Evolutionary conservation across 1,140 invertebrate genomes (phyloP), one percentile per base, ranked within the genome.

Genomic region (Drosophila kurseongensis): DNA sequence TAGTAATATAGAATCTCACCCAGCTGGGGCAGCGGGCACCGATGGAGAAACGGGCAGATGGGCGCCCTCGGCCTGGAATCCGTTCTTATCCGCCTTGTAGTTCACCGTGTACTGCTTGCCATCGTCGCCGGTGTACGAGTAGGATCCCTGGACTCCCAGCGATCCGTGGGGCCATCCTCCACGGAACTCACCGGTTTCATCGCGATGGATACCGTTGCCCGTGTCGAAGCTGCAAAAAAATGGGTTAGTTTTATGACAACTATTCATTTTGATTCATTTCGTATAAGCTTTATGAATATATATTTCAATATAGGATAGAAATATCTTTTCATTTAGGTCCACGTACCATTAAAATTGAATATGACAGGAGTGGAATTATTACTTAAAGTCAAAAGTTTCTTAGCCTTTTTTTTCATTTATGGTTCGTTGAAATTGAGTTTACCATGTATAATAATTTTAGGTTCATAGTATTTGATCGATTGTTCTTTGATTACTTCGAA

Each of bases 41-140:
- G 94, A 93, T 1, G 93, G 94, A 23, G 96, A 95, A 5, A 95
- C 97, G 18, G 97, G 97, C 61, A 98, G 93, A 92, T 97, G 97
- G 78, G 96, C 96, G 13, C 97, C 97, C 45, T 92, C 92, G 0
- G 94, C 94, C 59, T 94, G 94, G 92, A 93, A 95, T 9, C 94
- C 94, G 44, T 93, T 94, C 36, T 93, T 92, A 61, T 95, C 94
- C 60, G 94, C 94, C 76, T 94, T 96, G 91, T 97, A 97, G 40
- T 94, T 95, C 55, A 96, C 95, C 0, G 93, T 93, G 89, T 95
- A 95, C n/a, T 93, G 93, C 67, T 94, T 93, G 47, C 95, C 95
- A 81, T 95, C 94, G 55, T 93, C 93, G 0, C 93, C 94, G 1
- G 92, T 93, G 86, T 94, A 95, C 0, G 94, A 94, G 72, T 94